Evolutionary conservation across 2,888 invertebrate species (phyloP).

Genomic region (Melinopterus prodromus): DNA sequence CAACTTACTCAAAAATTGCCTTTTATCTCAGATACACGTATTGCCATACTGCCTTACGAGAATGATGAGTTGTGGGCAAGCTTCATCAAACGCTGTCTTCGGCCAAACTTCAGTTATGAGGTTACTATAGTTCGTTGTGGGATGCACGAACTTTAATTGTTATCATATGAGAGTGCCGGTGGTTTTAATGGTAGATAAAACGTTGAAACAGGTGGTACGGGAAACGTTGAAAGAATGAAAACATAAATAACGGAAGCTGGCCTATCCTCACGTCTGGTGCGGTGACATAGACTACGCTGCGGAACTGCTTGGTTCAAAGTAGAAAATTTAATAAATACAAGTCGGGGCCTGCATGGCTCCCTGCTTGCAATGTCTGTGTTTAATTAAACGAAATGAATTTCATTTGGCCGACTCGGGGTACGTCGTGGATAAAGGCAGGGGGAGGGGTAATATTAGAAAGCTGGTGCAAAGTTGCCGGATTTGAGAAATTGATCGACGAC

Average conservation of each 20-base stretch:
- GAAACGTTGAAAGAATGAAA: background rate
- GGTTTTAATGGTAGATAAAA: background rate
- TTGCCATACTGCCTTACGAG: too few species aligned
- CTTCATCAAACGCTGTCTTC: too few species aligned
- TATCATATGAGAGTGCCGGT: background rate
- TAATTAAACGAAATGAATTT: background rate
- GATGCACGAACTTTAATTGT: too few species aligned
- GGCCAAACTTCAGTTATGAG: too few species aligned
- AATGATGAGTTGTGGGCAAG: too few species aligned
- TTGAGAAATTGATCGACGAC: background rate
- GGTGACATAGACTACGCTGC: background rate
- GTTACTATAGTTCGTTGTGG: too few species aligned
- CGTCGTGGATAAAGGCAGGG: background rate
- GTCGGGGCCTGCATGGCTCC: background rate
- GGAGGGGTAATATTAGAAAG: background rate
- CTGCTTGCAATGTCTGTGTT: background rate
- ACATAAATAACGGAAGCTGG: background rate
- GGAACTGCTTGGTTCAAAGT: background rate
- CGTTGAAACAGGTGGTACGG: background rate
- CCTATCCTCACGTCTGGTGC: background rate
- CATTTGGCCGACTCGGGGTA: background rate
- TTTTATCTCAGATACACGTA: too few species aligned
- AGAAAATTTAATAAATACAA: conserved; percentile 4
- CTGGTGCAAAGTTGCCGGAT: background rate
- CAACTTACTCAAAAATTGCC: too few species aligned